Conservation (phyloP, 2,888 invertebrate species). For the Cremastinae sp. region DNA sequence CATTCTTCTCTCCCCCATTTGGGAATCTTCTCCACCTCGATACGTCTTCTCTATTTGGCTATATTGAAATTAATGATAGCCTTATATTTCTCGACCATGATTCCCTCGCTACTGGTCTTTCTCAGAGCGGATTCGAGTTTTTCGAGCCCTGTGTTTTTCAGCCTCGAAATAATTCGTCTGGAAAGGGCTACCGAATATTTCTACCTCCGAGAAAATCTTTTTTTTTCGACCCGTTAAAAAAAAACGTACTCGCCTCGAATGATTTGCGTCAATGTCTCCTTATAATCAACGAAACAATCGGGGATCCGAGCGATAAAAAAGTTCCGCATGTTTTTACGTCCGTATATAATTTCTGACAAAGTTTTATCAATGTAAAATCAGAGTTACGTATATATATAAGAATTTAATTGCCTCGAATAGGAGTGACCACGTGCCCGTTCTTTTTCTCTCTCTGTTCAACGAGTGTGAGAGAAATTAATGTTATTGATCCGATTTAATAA, state of each 20-base stretch:
- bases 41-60: slow-evolving; percentile 33
- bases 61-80: slow-evolving; percentile 69
- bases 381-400: neutral
- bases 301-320: neutral
- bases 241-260: too few species aligned
- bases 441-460: too few species aligned
- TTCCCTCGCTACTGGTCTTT: slow-evolving; percentile 47
- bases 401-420: slow-evolving; percentile 11
- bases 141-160: too few species aligned
- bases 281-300: too few species aligned
- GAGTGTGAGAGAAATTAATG: neutral
- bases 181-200: too few species aligned
- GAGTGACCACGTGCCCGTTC: too few species aligned
- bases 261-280: too few species aligned
- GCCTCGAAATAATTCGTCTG: too few species aligned
- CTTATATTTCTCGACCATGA: slow-evolving; percentile 32
- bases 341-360: slow-evolving; percentile 2
- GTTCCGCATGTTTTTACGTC: neutral
- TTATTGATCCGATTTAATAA: slow-evolving; percentile 15
- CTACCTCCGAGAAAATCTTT: too few species aligned
- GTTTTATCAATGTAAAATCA: neutral
- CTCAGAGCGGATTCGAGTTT: neutral
- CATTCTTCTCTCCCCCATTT: slow-evolving; percentile 35
- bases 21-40: slow-evolving; percentile 24
- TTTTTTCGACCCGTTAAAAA: too few species aligned